Evolutionary conservation across 2,113 vertebrate genomes (phyloP), one percentile per base, ranked within the genome.

Genomic region (Ophthalmolycus amberensis): DNA sequence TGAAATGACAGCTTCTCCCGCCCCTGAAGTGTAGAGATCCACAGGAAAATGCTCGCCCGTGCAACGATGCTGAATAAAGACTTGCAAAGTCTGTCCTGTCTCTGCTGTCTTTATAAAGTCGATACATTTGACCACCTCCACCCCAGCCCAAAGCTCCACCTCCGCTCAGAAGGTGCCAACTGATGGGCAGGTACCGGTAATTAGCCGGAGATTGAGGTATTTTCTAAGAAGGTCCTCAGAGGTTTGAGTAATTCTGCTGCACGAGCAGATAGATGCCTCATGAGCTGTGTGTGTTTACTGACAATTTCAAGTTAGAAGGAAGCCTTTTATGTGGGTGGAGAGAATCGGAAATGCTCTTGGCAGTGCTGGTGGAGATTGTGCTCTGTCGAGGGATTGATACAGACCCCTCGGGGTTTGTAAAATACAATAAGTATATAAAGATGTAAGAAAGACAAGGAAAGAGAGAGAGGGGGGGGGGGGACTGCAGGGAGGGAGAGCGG

Each of bases 141-240:
- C 46, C 62, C 22, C 32, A 8, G 8, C 12, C 72, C 48, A 29
- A 54, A 48, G 64, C 59, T 18, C 56, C 34, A 11, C 82, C 68
- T 40, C 32, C 12, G 3, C 66, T 76, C 11, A 38, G 52, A 25
- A 25, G 22, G 22, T 56, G 27, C 15, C 38, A 64, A 78, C 25
- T 85, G 90, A 92, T 60, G 91, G 91, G 81, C 88, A 83, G 85
- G 81, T 83, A 85, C 88, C 81, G 85, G 81, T 83, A 85, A 90
- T 93, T 92, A 89, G 75, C 27, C 1, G 0, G 20, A 77, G 75
- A 86, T 70, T 87, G 87, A 86, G 20, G 60, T 77, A 27, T 85
- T 85, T 90, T 85, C 50, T 71, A 59, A 66, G 75, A 79, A 0
- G 44, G 44, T 79, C 83, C 82, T 75, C 3, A 0, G 75, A 84